Conservation (phyloP, 2,888 invertebrate species). For the Strigamia crassipes region DNA sequence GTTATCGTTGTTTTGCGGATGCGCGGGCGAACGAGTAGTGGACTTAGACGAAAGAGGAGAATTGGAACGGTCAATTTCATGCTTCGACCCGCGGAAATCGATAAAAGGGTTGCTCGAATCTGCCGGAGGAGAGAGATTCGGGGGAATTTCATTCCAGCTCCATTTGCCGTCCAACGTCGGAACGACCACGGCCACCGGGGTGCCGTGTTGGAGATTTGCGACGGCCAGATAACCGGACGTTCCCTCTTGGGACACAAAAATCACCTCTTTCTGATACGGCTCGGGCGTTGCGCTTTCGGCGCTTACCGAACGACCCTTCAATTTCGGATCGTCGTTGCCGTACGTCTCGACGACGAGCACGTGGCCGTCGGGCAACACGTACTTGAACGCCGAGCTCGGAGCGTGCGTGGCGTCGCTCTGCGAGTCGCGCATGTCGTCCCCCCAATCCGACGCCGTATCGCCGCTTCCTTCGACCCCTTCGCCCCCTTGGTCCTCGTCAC, state of each 20-base stretch:
- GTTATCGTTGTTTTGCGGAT: neutral
- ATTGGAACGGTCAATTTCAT: constrained; percentile 39
- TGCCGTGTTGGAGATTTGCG: constrained; percentile 28
- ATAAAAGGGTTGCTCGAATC: constrained; percentile 17
- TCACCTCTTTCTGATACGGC: constrained; percentile 11
- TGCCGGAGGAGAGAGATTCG: constrained; percentile 23
- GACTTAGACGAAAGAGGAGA: constrained; percentile 37
- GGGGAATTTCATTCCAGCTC: constrained; percentile 44
- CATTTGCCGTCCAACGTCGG: constrained; percentile 42
- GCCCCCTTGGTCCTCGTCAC: neutral
- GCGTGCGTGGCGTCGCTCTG: neutral
- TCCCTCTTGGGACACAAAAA: constrained; percentile 39
- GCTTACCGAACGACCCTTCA: neutral
- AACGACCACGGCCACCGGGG: constrained; percentile 47
- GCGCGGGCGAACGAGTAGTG: neutral
- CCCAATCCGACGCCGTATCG: neutral
- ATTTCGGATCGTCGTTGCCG: neutral
- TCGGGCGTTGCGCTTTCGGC: neutral
- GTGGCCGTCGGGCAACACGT: neutral
- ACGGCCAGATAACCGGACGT: constrained; percentile 13
- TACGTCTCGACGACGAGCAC: neutral
- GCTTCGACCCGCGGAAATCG: constrained; percentile 19
- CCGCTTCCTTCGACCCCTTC: constrained; percentile 18
- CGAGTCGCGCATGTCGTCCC: constrained; percentile 15
- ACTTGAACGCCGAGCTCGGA: neutral